A percentile compares a stretch with the other conserved stretches of the same genome.
Conservation (phyloP, 2,797 vertebrate species). For the Microchirus variegatus region DNA sequence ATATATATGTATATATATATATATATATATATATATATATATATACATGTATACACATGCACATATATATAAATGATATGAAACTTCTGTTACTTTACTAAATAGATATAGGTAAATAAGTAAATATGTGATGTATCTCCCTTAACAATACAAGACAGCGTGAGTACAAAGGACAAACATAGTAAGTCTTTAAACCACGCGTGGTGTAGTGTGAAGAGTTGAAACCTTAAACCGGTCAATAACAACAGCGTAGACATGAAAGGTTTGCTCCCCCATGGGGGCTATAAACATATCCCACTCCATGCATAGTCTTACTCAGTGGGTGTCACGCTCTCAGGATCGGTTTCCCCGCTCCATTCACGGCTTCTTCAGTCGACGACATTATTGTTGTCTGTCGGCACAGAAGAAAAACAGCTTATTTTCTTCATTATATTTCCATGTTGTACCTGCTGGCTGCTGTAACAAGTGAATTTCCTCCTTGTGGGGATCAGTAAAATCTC, state of each 20-base stretch:
- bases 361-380: neutral
- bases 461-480: no score
- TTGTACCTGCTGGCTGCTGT: no score
- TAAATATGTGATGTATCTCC: no score
- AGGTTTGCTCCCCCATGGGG: conserved; percentile 23
- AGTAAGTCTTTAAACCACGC: neutral
- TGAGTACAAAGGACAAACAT: neutral
- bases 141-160: no score
- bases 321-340: conserved; percentile 33
- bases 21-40: no score
- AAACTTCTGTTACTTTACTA: no score
- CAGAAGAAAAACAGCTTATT: neutral
- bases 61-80: no score
- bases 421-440: no score
- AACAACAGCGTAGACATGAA: conserved; percentile 26
- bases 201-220: neutral
- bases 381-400: conserved; percentile 24
- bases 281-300: conserved; percentile 18
- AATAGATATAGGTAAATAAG: neutral
- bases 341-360: conserved; percentile 30
- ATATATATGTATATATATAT: no score
- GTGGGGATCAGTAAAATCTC: no score
- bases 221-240: conserved; percentile 23
- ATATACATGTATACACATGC: no score
- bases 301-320: neutral